Evolutionary conservation across 2,888 invertebrate species (phyloP).

Genomic region (Macrosiphum euphorbiae): DNA sequence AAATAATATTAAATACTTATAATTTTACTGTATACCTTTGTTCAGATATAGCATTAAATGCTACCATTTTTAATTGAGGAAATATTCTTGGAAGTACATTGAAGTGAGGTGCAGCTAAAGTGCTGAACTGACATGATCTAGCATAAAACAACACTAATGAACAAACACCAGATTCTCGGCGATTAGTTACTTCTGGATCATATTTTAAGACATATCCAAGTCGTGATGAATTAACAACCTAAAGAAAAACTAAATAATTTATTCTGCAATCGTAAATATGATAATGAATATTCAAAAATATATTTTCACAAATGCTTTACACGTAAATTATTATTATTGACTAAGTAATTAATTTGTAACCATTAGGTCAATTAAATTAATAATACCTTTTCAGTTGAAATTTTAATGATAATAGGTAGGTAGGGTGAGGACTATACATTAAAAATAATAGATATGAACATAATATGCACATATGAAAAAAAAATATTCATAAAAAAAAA

Average conservation of each 20-base stretch:
- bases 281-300: slow-evolving; percentile 4
- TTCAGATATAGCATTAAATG: slow-evolving; percentile 88
- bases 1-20: neutral
- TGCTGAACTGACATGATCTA: slow-evolving; percentile 90
- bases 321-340: neutral
- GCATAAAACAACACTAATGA: slow-evolving; percentile 90
- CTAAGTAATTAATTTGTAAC: neutral
- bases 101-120: slow-evolving; percentile 88
- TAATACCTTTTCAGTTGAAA: neutral
- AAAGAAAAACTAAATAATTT: slow-evolving; percentile 54
- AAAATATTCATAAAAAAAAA: neutral
- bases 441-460: neutral
- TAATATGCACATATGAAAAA: neutral
- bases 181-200: slow-evolving; percentile 68
- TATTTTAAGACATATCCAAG: slow-evolving; percentile 67
- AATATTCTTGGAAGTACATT: slow-evolving; percentile 91
- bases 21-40: slow-evolving; percentile 72
- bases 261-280: neutral
- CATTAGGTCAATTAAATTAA: neutral
- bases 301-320: neutral
- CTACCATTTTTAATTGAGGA: slow-evolving; percentile 88
- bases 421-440: neutral
- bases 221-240: slow-evolving; percentile 68
- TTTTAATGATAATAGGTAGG: neutral
- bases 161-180: slow-evolving; percentile 75